Base-by-base conservation (phyloP, 2,797 vertebrate species). In the Scyliorhinus canicula region DNA sequence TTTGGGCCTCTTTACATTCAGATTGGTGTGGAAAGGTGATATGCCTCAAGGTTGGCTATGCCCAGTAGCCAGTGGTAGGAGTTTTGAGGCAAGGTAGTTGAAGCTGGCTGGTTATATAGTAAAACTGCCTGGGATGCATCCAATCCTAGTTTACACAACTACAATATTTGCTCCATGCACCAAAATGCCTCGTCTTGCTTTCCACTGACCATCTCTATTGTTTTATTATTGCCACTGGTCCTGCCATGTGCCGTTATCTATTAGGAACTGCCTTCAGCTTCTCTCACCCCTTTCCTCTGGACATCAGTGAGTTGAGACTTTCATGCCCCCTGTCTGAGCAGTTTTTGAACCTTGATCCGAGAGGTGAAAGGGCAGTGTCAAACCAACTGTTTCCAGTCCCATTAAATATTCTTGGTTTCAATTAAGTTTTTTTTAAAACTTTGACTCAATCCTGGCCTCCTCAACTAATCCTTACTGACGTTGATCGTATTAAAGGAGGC, bases 401-500 rank as follows among this genome's bases (percentile, higher is more conserved):
- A 55, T 90, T 90, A 90, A 60, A 90, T 93, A n/a, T 93, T 50
- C 65, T 69, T 93, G 40, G 44, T 90, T 67, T 50, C 40, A 93
- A 40, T 93, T 74, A 67, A 28, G 60, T 69, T 24, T 93, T 93
- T 93, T 93, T 67, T 93, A 47, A 2, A 60, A 69, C 47, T 94
- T 71, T 74, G 65, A 69, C 65, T 52, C 26, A 21, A 74, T 67
- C 28, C 93, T 52, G 35, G 31, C 47, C n/a, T 94, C 47, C n/a
- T 94, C 47, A 35, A 26, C 47, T 94, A 94, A 74, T 94, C 93
- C 67, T 74, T 94, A 69, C 93, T 93, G 93, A 94, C 67, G 74
- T 60, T 90, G 65, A 94, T 71, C 47, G 26, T 94, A 94, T 94
- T 94, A 74, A 94, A 40, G 67, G 71, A 90, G 86, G 52, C 47